These are phyloP conservation scores for Rhynchomys soricoides DNA, from an alignment of 2,113 vertebrate species.

Conservation along the genomic window DNA sequence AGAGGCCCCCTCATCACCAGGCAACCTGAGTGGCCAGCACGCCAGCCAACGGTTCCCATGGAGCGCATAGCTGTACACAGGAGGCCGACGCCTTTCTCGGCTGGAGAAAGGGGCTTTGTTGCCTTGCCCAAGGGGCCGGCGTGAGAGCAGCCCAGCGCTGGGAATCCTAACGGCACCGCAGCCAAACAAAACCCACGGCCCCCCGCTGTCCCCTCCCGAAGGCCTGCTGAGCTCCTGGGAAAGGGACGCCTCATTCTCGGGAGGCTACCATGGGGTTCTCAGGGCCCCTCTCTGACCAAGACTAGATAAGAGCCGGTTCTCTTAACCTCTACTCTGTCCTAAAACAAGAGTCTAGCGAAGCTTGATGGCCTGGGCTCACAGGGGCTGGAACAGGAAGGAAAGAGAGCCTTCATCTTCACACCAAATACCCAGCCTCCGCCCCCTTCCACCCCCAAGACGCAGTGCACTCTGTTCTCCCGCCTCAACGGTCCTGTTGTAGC, in stretches of 20 bases:
- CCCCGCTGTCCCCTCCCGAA: conserved; percentile 46
- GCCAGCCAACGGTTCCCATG: conserved; percentile 92
- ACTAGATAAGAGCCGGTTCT: neutral
- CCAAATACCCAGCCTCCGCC: neutral
- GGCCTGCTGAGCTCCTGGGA: conserved; percentile 74
- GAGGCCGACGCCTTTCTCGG: conserved; percentile 91
- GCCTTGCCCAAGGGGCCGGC: conserved; percentile 94
- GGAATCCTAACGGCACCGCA: conserved; percentile 90
- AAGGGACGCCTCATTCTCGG: conserved; percentile 83
- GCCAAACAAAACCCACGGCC: conserved; percentile 81
- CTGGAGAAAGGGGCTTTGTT: conserved; percentile 97
- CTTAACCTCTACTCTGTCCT: neutral
- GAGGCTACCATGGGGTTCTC: conserved; percentile 58
- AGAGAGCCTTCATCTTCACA: neutral
- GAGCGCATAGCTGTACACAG: conserved; percentile 90
- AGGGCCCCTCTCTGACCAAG: neutral
- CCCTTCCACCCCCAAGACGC: neutral
- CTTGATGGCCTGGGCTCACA: neutral
- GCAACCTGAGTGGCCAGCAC: conserved; percentile 91
- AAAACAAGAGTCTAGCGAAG: neutral
- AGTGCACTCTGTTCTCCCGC: neutral
- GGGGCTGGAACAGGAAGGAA: neutral
- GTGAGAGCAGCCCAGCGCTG: conserved; percentile 90
- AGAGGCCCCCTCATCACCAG: conserved; percentile 88
- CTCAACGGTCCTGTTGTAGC: conserved; percentile 53